phyloP scores from a whole-genome alignment of 2,888 invertebrate genomes.

The Abrostola triplasia region DNA sequence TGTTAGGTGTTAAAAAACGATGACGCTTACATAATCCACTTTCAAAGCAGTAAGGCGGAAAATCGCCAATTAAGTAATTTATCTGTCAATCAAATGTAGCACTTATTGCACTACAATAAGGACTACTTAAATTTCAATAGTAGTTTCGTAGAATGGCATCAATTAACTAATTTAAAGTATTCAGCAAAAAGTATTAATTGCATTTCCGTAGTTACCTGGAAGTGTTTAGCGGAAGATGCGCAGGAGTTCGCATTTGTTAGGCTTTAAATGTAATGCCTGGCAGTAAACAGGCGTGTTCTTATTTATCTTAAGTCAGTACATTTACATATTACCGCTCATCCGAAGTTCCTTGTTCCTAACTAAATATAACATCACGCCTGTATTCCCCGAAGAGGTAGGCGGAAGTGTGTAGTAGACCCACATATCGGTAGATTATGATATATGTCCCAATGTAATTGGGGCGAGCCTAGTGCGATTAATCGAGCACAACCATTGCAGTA shows the following conservation, averaged over 20 bases:
- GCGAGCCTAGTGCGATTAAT: too few species aligned
- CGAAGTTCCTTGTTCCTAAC: too few species aligned
- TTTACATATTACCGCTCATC: too few species aligned
- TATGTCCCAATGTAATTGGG: too few species aligned
- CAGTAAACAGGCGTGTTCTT: too few species aligned
- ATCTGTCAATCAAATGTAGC: conserved; percentile 4
- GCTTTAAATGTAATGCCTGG: too few species aligned
- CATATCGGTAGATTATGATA: too few species aligned
- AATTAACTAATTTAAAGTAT: not conserved
- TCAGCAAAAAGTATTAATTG: conserved; percentile 4
- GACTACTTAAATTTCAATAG: not conserved
- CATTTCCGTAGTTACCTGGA: conserved; percentile 4
- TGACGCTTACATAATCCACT: conserved; percentile 20
- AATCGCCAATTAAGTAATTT: conserved; percentile 14
- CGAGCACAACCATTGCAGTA: too few species aligned
- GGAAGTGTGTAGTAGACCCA: too few species aligned
- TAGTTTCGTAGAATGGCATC: not conserved
- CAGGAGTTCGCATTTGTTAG: not conserved
- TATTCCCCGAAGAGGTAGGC: too few species aligned
- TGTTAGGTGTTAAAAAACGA: conserved; percentile 16
- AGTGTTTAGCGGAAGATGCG: not conserved
- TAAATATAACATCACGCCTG: too few species aligned
- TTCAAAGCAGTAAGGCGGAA: conserved; percentile 15
- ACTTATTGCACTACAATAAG: not conserved
- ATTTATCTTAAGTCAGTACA: too few species aligned